A percentile compares a stretch with the other conserved stretches of the same genome.
These are phyloP conservation scores for Steromphala cineraria DNA, from an alignment of 2,888 invertebrate species.

Conservation along the genomic window DNA sequence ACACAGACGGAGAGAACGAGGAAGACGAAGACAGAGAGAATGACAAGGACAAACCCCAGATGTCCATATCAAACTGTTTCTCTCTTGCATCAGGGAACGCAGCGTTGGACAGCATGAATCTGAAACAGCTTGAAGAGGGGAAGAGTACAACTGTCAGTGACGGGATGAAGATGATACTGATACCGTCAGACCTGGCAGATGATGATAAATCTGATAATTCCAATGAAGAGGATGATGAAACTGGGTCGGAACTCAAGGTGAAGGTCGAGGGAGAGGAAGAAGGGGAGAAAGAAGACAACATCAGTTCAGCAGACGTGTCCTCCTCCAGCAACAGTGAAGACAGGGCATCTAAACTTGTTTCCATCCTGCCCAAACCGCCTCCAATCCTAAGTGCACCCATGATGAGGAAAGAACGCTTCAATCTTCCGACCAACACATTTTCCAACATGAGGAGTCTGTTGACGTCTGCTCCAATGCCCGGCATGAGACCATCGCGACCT, in stretches of 20 bases:
- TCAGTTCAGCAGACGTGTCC: background rate
- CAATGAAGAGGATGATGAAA: background rate
- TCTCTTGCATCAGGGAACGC: constrained; percentile 29
- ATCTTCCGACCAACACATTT: background rate
- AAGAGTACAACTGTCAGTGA: constrained; percentile 27
- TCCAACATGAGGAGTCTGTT: background rate
- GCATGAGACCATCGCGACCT: background rate
- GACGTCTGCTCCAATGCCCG: background rate
- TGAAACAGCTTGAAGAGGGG: constrained; percentile 25
- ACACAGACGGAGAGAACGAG: background rate
- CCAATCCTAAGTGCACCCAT: background rate
- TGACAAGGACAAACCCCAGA: background rate
- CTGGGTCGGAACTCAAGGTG: background rate
- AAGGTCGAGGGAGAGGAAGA: background rate
- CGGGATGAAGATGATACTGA: constrained; percentile 32
- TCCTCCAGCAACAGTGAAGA: background rate
- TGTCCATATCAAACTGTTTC: constrained; percentile 34
- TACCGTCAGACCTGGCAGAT: constrained; percentile 20
- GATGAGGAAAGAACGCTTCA: background rate
- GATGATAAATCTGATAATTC: constrained; percentile 16
- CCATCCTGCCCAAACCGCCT: background rate
- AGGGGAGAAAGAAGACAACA: background rate
- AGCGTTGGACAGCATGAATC: constrained; percentile 28
- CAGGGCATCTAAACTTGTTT: background rate
- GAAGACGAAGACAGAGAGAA: constrained; percentile 16